Conservation (phyloP, 2,113 vertebrate species). For the Sapayoa aenigma region DNA sequence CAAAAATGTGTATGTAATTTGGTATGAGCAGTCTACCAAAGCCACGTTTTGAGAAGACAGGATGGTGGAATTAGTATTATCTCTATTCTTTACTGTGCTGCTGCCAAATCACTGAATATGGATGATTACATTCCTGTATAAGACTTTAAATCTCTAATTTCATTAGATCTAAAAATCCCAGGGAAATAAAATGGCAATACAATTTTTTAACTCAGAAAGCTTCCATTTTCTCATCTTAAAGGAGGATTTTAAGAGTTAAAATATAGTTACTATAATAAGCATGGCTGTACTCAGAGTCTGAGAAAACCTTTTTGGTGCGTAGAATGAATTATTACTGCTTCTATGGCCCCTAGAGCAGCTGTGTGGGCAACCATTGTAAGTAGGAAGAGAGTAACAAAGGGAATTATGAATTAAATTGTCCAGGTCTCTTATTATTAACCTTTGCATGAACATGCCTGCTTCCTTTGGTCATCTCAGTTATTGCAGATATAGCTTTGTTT, state of each 20-base stretch:
- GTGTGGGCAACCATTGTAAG: background rate
- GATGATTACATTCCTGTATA: background rate
- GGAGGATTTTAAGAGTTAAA: background rate
- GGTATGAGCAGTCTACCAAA: background rate
- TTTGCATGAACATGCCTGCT: background rate
- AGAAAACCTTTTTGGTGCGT: background rate
- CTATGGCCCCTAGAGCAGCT: background rate
- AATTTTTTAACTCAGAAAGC: background rate
- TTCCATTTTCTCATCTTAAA: background rate
- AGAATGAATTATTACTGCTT: background rate
- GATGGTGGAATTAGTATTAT: background rate
- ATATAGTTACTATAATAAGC: background rate
- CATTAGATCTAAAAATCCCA: background rate
- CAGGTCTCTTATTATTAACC: background rate
- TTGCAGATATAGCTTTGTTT: background rate
- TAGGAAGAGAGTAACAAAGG: background rate
- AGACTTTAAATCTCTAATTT: background rate
- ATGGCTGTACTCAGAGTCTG: background rate
- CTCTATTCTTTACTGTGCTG: background rate
- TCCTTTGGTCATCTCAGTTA: background rate
- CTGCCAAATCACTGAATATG: background rate
- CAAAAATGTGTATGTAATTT: background rate
- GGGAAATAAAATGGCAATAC: background rate
- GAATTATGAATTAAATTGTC: background rate
- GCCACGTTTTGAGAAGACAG: background rate